phyloP scores from a whole-genome alignment of 2,113 vertebrate species.

The Neotragus pygmaeus region DNA sequence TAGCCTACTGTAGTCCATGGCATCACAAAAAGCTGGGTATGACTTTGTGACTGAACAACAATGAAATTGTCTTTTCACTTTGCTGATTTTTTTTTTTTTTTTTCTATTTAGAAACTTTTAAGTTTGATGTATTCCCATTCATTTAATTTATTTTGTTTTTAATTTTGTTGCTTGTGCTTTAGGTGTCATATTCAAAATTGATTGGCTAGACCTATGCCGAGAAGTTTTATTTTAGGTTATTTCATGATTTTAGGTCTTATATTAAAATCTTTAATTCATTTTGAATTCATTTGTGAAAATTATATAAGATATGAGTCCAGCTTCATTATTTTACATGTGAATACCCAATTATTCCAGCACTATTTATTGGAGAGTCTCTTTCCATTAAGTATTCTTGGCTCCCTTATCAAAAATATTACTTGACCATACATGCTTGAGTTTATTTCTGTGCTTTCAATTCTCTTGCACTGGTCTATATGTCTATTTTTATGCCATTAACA shows the following conservation, averaged over 20 bases:
- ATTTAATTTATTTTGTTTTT: background rate
- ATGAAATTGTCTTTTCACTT: background rate
- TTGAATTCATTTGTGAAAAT: background rate
- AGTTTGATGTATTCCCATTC: background rate
- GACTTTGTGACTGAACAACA: background rate
- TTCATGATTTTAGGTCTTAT: background rate
- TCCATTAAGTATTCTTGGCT: background rate
- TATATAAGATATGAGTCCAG: background rate
- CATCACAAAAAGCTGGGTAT: background rate
- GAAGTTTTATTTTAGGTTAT: background rate
- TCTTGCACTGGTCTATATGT: background rate
- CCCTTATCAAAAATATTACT: background rate
- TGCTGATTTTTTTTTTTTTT: background rate
- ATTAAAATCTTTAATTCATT: background rate
- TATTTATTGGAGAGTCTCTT: background rate
- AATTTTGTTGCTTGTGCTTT: background rate
- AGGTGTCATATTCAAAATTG: background rate
- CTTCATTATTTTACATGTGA: background rate
- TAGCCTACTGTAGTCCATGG: background rate
- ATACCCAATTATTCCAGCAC: background rate
- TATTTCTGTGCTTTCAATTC: background rate
- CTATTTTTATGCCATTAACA: background rate
- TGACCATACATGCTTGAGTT: background rate
- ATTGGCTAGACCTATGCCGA: background rate
- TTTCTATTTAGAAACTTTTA: background rate